A percentile compares a stretch with the other conserved stretches of the same genome.
phyloP scores from a whole-genome alignment of 2,888 invertebrate species.

The Omphaloscelis lunosa region DNA sequence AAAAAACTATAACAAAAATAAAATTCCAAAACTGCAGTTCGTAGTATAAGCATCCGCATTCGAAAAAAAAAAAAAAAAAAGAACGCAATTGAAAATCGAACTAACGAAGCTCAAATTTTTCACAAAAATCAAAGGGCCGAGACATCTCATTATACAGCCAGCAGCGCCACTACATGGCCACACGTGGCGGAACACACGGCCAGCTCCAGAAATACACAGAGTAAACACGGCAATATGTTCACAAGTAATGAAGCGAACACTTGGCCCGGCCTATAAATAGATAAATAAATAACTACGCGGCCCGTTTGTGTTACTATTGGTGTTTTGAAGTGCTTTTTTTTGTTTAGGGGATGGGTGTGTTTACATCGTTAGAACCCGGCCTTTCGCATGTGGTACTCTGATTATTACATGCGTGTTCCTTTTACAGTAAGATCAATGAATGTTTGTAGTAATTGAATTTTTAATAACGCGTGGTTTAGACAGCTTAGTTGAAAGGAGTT shows the following conservation, averaged over 20 bases:
- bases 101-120: conserved; percentile 61
- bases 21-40: conserved; percentile 20
- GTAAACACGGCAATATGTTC: conserved; percentile 87
- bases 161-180: conserved; percentile 71
- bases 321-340: conserved; percentile 67
- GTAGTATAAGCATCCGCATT: conserved; percentile 4
- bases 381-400: conserved; percentile 63
- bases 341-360: conserved; percentile 62
- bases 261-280: conserved; percentile 86
- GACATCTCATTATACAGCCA: conserved; percentile 64
- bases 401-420: conserved; percentile 56
- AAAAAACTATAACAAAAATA: background rate
- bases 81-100: conserved; percentile 47
- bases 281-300: conserved; percentile 81
- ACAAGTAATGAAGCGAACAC: conserved; percentile 86
- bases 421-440: conserved; percentile 53
- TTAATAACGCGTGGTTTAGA: conserved; percentile 26
- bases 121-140: conserved; percentile 71
- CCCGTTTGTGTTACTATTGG: conserved; percentile 67
- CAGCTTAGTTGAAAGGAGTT: conserved; percentile 19
- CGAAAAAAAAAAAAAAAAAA: conserved; percentile 39
- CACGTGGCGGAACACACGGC: conserved; percentile 86
- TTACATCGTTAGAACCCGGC: conserved; percentile 66
- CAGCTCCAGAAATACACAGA: conserved; percentile 86
- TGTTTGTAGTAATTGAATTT: conserved; percentile 37